These are phyloP conservation scores for Chrysopilus asiliformis DNA, from an alignment of 2,888 invertebrate species.

Conservation along the genomic window DNA sequence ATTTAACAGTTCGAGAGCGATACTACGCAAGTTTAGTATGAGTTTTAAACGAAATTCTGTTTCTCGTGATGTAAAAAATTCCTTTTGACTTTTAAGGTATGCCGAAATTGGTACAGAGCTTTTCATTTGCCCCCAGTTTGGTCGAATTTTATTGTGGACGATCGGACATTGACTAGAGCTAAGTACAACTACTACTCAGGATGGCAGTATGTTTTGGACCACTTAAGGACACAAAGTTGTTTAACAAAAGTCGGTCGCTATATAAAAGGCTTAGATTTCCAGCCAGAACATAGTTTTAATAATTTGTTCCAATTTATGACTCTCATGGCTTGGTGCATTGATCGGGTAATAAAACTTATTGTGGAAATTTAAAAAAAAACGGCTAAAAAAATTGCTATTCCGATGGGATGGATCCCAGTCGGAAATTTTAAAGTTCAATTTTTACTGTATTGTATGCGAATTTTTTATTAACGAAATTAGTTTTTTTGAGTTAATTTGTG, in stretches of 20 bases:
- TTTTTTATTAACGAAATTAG: no score
- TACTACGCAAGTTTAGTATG: conserved; percentile 63
- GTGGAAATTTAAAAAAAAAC: neutral
- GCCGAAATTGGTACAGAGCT: conserved; percentile 47
- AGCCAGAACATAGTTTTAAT: conserved; percentile 63
- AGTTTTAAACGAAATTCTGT: neutral
- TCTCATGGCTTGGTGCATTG: conserved; percentile 60
- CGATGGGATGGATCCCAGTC: neutral
- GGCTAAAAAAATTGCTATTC: neutral
- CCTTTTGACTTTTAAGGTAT: conserved; percentile 22
- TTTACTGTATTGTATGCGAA: conserved; percentile 1
- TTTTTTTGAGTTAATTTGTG: no score
- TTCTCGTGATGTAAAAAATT: neutral
- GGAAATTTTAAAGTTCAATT: neutral
- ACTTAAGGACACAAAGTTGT: conserved; percentile 56
- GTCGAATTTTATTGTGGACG: conserved; percentile 57
- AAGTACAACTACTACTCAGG: conserved; percentile 71
- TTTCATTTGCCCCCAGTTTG: conserved; percentile 65
- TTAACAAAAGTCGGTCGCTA: conserved; percentile 51
- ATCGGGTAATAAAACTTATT: conserved; percentile 32
- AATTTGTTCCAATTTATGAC: conserved; percentile 76
- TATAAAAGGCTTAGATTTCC: conserved; percentile 52
- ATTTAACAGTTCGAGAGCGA: conserved; percentile 51
- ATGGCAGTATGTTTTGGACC: conserved; percentile 66
- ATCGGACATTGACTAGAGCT: conserved; percentile 56